Conservation (phyloP, 1,140 invertebrate species). For the Sweltsa coloradensis region DNA sequence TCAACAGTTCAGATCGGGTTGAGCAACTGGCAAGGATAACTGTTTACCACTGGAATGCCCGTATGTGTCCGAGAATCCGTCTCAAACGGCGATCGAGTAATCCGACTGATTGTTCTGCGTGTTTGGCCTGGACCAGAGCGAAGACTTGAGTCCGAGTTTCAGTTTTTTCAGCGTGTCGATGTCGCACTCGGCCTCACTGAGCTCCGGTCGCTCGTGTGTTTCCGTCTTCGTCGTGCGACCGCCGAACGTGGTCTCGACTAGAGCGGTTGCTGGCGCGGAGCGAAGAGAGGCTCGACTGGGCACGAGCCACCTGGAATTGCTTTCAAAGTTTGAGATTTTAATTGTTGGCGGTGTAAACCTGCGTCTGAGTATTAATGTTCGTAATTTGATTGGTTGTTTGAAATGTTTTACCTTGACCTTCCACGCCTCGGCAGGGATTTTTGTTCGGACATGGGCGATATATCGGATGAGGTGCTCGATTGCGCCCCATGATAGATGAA, state of each 20-base stretch:
- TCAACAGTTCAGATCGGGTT: too few relatives aligned
- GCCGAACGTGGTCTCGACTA: constrained; percentile 44
- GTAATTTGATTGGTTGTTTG: too few relatives aligned
- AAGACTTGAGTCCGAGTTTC: constrained; percentile 53
- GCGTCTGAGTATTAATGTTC: too few relatives aligned
- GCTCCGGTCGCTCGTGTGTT: constrained; percentile 36
- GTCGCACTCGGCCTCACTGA: constrained; percentile 58
- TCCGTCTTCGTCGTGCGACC: constrained; percentile 24
- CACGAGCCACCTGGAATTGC: constrained; percentile 38
- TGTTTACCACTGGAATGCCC: too few relatives aligned
- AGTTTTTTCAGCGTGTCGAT: constrained; percentile 63
- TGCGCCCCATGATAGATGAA: constrained; percentile 61
- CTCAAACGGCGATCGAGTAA: constrained; percentile 52
- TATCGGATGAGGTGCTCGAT: constrained; percentile 63
- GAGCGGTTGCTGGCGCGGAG: constrained; percentile 43
- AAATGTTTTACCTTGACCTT: constrained; percentile 44
- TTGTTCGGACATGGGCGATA: constrained; percentile 64
- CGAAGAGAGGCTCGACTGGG: constrained; percentile 45
- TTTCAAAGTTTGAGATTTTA: constrained; percentile 6
- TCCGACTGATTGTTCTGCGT: constrained; percentile 32
- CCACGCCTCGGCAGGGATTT: constrained; percentile 56
- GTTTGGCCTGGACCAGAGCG: constrained; percentile 53
- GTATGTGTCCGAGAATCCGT: too few relatives aligned
- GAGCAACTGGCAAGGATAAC: too few relatives aligned
- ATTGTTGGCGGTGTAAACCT: too few relatives aligned